Evolutionary conservation across 2,113 vertebrate genomes (phyloP), one percentile per base, ranked within the genome.

Genomic region (Scortum barcoo): DNA sequence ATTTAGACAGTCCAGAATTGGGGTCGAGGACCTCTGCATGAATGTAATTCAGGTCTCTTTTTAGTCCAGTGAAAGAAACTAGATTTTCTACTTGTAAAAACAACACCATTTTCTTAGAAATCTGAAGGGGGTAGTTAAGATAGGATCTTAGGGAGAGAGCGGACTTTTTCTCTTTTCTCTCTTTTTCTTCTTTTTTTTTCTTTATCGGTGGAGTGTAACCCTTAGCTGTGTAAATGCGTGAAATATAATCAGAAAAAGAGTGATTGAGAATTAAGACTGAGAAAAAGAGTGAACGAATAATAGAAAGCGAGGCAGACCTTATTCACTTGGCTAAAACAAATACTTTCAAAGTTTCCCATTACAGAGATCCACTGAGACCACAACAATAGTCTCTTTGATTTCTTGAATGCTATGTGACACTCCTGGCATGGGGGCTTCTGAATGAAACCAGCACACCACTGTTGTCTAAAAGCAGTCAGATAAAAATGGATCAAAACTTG

Each of bases 1-100:
- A 89, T 88, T 92, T 85, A 89, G 69, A 88, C 56, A 83, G 74
- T 67, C 51, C 38, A 74, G 66, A 73, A 93, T 90, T 91, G 92
- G 80, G 91, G 88, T 93, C 81, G 16, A 77, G 67, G 85, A 93
- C 84, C 79, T 86, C 74, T 28, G 74, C 10, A 10, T 80, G 70
- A 77, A 80, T 80, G 61, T 75, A 90, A 91, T 88, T 84, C 75
- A 82, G 79, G 63, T 38, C 76, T 84, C 65, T 63, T 81, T 91
- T 84, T 53, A 82, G 46, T 71, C 13, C 3, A 17, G 78, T 63
- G 33, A 22, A 38, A 38, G 5, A 16, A 80, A 61, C 6, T 13
- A 30, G 44, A 0, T n/a, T 73, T 65, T 48, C 26, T n/a, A 63
- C 44, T 38, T 54, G 38, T 40, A 72, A 70, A 68, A 73, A 71